phyloP scores from a whole-genome alignment of 2,888 invertebrate genomes.

The Epistrophe eligans region DNA sequence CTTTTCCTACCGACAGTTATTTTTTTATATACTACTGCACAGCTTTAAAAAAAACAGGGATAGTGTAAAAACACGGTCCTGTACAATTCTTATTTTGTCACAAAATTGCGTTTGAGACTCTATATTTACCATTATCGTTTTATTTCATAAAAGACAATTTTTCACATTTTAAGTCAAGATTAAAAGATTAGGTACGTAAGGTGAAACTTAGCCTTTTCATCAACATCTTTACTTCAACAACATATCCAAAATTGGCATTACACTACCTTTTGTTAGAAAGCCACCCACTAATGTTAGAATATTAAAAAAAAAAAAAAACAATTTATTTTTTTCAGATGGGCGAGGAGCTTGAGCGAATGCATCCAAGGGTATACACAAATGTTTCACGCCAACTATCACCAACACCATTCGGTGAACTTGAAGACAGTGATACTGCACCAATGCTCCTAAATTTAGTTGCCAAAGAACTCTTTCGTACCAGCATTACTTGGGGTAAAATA shows the following conservation, averaged over 20 bases:
- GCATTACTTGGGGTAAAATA: constrained; percentile 92
- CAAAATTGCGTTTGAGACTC: no score
- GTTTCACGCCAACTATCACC: constrained; percentile 90
- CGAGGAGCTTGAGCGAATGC: constrained; percentile 90
- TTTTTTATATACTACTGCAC: no score
- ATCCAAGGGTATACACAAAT: constrained; percentile 90
- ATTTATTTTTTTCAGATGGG: constrained; percentile 85
- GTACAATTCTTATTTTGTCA: no score
- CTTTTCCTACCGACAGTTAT: no score
- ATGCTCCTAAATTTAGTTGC: constrained; percentile 88
- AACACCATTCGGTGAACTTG: constrained; percentile 86
- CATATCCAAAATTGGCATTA: neutral
- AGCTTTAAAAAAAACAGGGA: no score
- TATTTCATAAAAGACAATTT: no score
- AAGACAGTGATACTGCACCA: constrained; percentile 84
- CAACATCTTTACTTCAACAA: no score
- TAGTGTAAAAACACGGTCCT: no score
- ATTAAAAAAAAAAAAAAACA: neutral
- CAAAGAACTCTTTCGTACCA: constrained; percentile 88
- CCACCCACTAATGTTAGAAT: neutral
- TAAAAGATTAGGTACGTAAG: no score
- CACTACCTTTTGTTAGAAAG: neutral
- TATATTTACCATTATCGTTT: no score
- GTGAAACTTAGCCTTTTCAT: no score
- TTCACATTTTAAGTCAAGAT: no score